Percentiles rank a stretch among this genome's conserved stretches.
Conservation (phyloP, 2,113 vertebrate genomes). For the Neodon shergylaensis region DNA sequence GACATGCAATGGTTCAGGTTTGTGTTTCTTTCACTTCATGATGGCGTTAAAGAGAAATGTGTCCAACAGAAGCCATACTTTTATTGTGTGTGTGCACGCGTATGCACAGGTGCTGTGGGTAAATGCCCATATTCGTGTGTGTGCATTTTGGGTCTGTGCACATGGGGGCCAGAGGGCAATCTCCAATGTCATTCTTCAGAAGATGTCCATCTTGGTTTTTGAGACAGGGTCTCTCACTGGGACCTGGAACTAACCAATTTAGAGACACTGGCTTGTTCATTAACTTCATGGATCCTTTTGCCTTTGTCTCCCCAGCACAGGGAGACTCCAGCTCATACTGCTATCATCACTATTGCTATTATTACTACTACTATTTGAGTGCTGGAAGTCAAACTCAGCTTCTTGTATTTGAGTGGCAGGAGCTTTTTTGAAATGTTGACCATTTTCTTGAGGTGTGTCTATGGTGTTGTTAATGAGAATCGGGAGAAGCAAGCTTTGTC, state of each 20-base stretch:
- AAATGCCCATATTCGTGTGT: neutral
- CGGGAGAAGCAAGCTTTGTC: neutral
- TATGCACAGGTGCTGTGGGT: neutral
- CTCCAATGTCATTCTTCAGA: neutral
- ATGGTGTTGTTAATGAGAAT: neutral
- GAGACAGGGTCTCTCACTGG: neutral
- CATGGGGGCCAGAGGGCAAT: neutral
- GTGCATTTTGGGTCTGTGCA: no score
- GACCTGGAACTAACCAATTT: neutral
- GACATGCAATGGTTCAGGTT: neutral
- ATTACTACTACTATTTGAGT: neutral
- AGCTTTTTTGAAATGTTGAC: neutral
- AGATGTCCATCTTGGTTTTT: neutral
- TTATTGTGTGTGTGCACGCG: rapidly evolving
- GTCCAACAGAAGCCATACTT: neutral
- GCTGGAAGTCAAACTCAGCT: neutral
- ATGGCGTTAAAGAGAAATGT: neutral
- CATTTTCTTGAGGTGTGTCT: neutral
- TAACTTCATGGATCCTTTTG: neutral
- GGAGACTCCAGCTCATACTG: no score
- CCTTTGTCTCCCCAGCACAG: neutral
- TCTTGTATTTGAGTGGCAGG: neutral
- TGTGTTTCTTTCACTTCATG: neutral
- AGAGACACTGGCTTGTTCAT: neutral
- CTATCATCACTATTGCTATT: no score